Percentiles rank a stretch among this genome's conserved stretches.
Evolutionary conservation across 2,888 invertebrate species (phyloP).

Genomic region (Sminthurinus aureus): DNA sequence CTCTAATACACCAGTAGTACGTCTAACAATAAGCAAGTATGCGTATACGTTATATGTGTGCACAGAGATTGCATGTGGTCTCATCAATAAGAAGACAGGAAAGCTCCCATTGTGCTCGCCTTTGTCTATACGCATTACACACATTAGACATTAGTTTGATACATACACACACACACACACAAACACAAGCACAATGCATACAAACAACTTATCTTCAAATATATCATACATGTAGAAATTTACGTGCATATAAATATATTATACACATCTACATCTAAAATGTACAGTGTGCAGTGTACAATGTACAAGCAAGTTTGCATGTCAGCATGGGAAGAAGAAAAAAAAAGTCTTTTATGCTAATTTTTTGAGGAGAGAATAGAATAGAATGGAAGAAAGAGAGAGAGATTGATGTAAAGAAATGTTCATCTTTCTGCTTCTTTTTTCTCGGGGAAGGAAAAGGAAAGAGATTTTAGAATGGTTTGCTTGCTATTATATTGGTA

Average conservation of each 20-base stretch:
- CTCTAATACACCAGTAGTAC: no score
- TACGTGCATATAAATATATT: background rate
- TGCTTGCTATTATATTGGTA: background rate
- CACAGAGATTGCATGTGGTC: no score
- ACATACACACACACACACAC: background rate
- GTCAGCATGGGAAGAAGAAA: background rate
- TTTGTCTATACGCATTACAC: background rate
- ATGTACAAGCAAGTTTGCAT: background rate
- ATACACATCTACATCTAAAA: background rate
- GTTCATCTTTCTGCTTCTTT: conserved; percentile 36
- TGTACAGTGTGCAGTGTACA: no score
- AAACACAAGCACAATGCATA: background rate
- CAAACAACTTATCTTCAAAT: background rate
- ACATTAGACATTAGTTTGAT: background rate
- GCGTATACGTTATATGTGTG: no score
- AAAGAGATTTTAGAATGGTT: background rate
- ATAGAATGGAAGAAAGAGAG: conserved; percentile 17
- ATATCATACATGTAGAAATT: background rate
- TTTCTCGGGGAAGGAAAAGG: background rate
- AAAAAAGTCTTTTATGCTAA: conserved; percentile 42
- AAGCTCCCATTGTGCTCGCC: background rate
- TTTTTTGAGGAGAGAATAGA: conserved; percentile 18
- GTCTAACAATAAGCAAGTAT: no score
- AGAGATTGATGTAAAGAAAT: conserved; percentile 43
- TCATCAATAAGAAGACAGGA: background rate